Percentiles rank a stretch among this genome's conserved stretches.
Conservation (phyloP, 2,888 invertebrate genomes). For the Drosophila kambysellisi region DNA sequence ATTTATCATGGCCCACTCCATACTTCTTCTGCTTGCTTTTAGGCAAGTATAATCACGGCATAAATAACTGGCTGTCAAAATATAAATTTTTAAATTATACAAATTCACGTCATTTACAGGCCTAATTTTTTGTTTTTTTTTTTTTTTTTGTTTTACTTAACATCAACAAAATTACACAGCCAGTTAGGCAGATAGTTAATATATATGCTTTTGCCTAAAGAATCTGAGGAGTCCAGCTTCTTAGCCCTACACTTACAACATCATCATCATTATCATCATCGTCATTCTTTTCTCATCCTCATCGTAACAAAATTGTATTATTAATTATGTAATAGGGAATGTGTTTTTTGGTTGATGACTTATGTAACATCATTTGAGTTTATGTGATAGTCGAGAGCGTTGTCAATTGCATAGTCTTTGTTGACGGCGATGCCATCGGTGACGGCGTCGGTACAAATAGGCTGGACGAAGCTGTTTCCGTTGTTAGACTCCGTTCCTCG, state of each 20-base stretch:
- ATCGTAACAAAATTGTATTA: slow-evolving; percentile 56
- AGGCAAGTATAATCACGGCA: slow-evolving; percentile 63
- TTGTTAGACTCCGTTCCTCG: slow-evolving; percentile 84
- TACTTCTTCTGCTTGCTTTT: slow-evolving; percentile 9
- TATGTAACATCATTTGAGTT: slow-evolving; percentile 42
- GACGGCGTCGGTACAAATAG: slow-evolving; percentile 84
- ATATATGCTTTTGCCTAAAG: slow-evolving; percentile 28
- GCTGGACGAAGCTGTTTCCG: slow-evolving; percentile 85
- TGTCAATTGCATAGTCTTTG: slow-evolving; percentile 82
- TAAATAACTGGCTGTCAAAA: slow-evolving; percentile 52
- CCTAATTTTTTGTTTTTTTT: slow-evolving; percentile 20
- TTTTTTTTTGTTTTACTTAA: slow-evolving; percentile 39
- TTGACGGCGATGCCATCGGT: slow-evolving; percentile 84
- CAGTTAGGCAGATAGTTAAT: slow-evolving; percentile 62
- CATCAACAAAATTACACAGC: slow-evolving; percentile 64
- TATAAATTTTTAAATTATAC: slow-evolving; percentile 33
- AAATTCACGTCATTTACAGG: slow-evolving; percentile 54
- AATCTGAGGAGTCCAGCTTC: slow-evolving; percentile 29
- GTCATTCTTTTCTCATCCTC: slow-evolving; percentile 37
- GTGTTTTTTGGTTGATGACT: slow-evolving; percentile 39
- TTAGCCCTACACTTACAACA: slow-evolving; percentile 49
- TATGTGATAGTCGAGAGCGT: slow-evolving; percentile 83
- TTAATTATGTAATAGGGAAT: slow-evolving; percentile 53
- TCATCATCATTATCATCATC: slow-evolving; percentile 24
- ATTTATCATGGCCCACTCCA: slow-evolving; percentile 10